Evolutionary conservation across 2,797 vertebrate species (phyloP).

Genomic region (Poeciliopsis infans): DNA sequence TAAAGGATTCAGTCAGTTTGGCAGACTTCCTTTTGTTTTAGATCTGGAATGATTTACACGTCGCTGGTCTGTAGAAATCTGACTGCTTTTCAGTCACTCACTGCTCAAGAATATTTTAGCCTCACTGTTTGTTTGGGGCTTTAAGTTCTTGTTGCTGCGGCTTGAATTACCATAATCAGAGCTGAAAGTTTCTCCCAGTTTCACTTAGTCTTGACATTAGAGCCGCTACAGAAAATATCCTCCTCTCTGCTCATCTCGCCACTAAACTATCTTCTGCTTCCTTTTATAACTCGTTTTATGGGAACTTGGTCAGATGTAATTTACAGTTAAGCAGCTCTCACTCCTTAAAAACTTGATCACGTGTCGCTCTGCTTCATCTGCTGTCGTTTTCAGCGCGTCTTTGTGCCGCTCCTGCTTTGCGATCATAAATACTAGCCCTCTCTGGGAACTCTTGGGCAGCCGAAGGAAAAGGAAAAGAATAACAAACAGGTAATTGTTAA

Average conservation of each 20-base stretch:
- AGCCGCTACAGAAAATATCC: neutral
- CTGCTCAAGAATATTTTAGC: neutral
- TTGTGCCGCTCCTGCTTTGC: neutral
- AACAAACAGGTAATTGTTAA: constrained; percentile 14
- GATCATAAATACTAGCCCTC: no score
- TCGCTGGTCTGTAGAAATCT: no score
- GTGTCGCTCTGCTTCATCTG: neutral
- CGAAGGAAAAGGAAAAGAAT: neutral
- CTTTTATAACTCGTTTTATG: constrained; percentile 1
- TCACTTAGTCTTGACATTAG: neutral
- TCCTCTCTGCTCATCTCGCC: neutral
- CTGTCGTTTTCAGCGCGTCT: neutral
- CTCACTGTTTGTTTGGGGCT: neutral
- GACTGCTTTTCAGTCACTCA: neutral
- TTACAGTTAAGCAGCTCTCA: neutral
- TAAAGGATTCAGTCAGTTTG: no score
- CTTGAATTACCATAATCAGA: neutral
- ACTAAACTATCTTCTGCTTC: constrained; percentile 2
- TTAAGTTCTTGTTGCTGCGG: neutral
- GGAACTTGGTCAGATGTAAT: constrained; percentile 1
- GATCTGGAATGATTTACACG: no score
- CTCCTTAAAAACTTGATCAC: neutral
- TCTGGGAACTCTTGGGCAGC: neutral
- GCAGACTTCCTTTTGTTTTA: no score
- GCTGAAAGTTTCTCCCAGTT: neutral